Conservation (phyloP, 2,888 invertebrate species). For the Tiphia femorata region DNA sequence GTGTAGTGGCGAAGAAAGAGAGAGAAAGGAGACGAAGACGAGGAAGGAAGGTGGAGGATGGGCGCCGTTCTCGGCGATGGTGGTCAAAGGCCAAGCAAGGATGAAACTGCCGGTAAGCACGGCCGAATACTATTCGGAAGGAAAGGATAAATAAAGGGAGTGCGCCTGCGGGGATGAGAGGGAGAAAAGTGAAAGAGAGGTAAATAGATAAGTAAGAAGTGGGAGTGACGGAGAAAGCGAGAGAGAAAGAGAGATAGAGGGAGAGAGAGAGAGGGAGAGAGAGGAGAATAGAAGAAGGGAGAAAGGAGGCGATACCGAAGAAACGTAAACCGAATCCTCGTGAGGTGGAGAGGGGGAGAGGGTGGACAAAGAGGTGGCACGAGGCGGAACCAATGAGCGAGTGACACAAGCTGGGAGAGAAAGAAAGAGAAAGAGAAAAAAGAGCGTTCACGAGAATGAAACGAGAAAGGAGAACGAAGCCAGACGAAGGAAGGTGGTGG, state of each 20-base stretch:
- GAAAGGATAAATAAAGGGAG: too few species aligned
- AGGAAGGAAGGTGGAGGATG: conserved; percentile 6
- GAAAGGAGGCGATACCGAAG: background rate
- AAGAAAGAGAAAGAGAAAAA: conserved; percentile 6
- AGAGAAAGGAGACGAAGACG: too few species aligned
- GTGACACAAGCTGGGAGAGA: background rate
- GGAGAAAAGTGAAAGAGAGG: too few species aligned
- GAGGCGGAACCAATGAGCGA: conserved; percentile 1
- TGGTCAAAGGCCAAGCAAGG: conserved; percentile 6
- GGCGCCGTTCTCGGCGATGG: background rate
- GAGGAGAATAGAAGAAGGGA: background rate
- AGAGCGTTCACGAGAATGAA: conserved; percentile 7
- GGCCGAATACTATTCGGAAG: too few species aligned
- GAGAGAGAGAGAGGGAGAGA: conserved; percentile 6
- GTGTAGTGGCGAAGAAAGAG: background rate
- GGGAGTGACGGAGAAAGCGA: conserved; percentile 19
- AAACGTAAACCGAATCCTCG: background rate
- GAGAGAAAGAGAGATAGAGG: conserved; percentile 9
- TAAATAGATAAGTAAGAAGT: too few species aligned
- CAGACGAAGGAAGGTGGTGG: conserved; percentile 8
- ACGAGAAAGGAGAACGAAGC: conserved; percentile 23
- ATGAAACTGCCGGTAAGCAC: conserved; percentile 9
- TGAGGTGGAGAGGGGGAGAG: conserved; percentile 10
- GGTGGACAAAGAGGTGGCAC: conserved; percentile 8
- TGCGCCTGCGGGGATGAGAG: too few species aligned